Base-by-base conservation (phyloP, 2,888 invertebrate species). In the Netelia virgata region DNA sequence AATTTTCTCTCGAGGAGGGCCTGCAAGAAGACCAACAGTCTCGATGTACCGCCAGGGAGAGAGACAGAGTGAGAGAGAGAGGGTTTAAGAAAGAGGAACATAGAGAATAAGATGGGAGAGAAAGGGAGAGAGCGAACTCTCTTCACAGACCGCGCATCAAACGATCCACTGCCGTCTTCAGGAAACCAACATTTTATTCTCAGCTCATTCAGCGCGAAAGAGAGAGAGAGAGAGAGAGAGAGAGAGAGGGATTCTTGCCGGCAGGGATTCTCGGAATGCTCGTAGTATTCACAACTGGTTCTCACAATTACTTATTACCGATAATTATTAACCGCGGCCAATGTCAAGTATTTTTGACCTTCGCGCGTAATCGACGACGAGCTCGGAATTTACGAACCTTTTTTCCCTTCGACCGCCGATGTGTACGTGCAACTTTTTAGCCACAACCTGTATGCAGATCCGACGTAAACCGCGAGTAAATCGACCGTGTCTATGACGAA, bases 231-330 rank as follows among this genome's bases (percentile, higher is more conserved):
- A 36, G 36, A 36, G 36, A 6, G 36, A 8, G 36, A 36, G 36
- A 36, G 6, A 36, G 36, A 36, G 36, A 36, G 59, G 53, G 16
- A 66, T 11, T 69, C 28, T 69, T 50, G 69, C 69, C 77, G 63
- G 53, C 36, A 74, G 73, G 77, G 63, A 23, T 70, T 84, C 84
- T 78, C 28, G 69, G 77, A 78, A 84, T 82, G 66, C 74, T 61
- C 61, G 47, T 75, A 77, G 63, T 81, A 84, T 74, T 70, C 57
- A 50, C 84, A 84, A 82, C 63, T 82, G 74, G 73, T 84, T 84
- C 82, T 82, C 82, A 84, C 84, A 82, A 84, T 84, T 84, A 82
- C 74, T 82, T 84, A 84, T 84, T 78, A 74, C 70, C 78, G 55
- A 84, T 84, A 82, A 84, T 84, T 84, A 82, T 78, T 77, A 78